A percentile compares a stretch with the other conserved stretches of the same genome.
These are phyloP conservation scores for Ceratoteleas bidentatus DNA, from an alignment of 1,140 invertebrate species.

Conservation along the genomic window DNA sequence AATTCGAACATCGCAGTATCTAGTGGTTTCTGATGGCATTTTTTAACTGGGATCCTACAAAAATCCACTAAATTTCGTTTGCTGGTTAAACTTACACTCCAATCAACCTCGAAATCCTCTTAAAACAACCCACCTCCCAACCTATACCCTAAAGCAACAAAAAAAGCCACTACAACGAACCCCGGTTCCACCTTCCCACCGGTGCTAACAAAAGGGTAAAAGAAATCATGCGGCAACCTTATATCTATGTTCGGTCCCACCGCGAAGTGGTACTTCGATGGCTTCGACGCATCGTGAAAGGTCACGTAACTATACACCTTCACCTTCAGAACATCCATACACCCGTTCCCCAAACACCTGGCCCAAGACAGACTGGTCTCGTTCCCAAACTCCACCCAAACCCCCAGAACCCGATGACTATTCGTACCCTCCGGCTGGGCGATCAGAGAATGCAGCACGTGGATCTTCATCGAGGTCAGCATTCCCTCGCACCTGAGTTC, in stretches of 20 bases:
- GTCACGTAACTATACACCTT: conserved; percentile 80
- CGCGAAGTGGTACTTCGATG: conserved; percentile 81
- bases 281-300: conserved; percentile 84
- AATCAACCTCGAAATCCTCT: no score
- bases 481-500: conserved; percentile 77
- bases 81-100: no score
- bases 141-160: no score
- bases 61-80: no score
- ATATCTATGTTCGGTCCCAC: conserved; percentile 84
- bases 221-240: conserved; percentile 85
- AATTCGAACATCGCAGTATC: no score
- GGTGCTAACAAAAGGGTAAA: no score
- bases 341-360: conserved; percentile 70
- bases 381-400: conserved; percentile 72
- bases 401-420: conserved; percentile 75
- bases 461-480: conserved; percentile 80
- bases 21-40: no score
- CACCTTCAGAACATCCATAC: conserved; percentile 67
- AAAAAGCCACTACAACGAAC: no score
- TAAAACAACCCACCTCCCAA: no score
- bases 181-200: no score
- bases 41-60: no score
- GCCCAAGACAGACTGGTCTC: conserved; percentile 71
- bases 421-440: conserved; percentile 71
- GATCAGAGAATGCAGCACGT: conserved; percentile 79